Evolutionary conservation across 2,888 invertebrate genomes (phyloP).

Genomic region (Bimastos eiseni): DNA sequence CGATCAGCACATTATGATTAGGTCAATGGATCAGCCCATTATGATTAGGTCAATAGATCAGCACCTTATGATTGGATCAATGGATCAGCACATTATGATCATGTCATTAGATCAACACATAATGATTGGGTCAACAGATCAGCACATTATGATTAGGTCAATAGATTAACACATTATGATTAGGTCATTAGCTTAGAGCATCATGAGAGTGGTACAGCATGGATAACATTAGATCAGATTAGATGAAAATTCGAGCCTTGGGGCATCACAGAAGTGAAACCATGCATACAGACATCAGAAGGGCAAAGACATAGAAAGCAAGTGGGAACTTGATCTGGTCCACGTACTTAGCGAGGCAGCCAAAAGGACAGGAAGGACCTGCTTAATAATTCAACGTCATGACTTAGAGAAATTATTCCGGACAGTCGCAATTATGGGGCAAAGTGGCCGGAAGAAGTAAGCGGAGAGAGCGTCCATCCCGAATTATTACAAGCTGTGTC

Average conservation of each 20-base stretch:
- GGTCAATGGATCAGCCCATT: no score
- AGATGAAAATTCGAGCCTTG: neutral
- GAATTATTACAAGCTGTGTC: slow-evolving; percentile 7
- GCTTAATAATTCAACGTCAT: neutral
- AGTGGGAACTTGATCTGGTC: neutral
- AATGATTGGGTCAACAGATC: no score
- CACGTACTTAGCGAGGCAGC: neutral
- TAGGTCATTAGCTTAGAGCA: neutral
- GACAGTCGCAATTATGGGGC: neutral
- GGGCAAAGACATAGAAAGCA: neutral
- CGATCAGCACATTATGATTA: no score
- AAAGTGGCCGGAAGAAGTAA: neutral
- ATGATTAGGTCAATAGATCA: no score
- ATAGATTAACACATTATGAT: no score
- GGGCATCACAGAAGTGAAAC: neutral
- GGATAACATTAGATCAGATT: neutral
- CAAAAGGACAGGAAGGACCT: neutral
- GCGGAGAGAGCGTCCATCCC: neutral
- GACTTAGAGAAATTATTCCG: slow-evolving; percentile 5
- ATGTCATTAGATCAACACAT: no score
- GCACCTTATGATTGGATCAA: no score
- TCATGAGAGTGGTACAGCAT: neutral
- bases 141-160: no score
- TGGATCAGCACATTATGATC: no score
- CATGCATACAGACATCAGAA: neutral